Percentiles rank a stretch among this genome's conserved stretches.
These are phyloP conservation scores for Plutella xylostella DNA, from an alignment of 2,888 invertebrate species.

Conservation along the genomic window DNA sequence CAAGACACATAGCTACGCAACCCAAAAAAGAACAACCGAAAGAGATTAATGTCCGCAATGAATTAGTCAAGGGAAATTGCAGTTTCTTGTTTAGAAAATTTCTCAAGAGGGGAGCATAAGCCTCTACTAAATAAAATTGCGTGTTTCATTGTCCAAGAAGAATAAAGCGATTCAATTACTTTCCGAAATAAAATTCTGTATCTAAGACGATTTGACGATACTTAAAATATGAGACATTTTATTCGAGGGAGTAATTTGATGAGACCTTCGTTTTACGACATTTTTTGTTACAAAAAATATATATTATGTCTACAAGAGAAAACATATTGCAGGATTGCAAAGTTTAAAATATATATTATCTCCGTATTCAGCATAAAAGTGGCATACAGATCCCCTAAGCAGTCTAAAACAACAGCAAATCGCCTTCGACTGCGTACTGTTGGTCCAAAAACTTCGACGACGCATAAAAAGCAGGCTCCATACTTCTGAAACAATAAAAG, in stretches of 20 bases:
- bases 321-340: too few species aligned
- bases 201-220: not conserved
- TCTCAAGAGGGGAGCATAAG: slow-evolving; percentile 26
- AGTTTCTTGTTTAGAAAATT: slow-evolving; percentile 52
- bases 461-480: too few species aligned
- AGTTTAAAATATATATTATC: too few species aligned
- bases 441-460: too few species aligned
- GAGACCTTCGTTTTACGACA: too few species aligned
- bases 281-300: not conserved
- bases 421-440: too few species aligned
- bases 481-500: too few species aligned
- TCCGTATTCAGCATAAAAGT: too few species aligned
- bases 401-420: too few species aligned
- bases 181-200: not conserved
- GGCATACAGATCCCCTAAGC: too few species aligned
- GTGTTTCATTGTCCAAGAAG: slow-evolving; percentile 9
- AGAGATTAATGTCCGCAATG: slow-evolving; percentile 49
- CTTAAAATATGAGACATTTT: not conserved
- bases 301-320: too few species aligned
- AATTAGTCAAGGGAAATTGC: slow-evolving; percentile 55
- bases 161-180: slow-evolving; percentile 3
- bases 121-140: slow-evolving; percentile 38
- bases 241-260: not conserved
- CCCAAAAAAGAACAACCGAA: slow-evolving; percentile 38
- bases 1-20: too few species aligned